Conservation (phyloP, 2,888 invertebrate genomes). For the Falcaria lacertinaria region DNA sequence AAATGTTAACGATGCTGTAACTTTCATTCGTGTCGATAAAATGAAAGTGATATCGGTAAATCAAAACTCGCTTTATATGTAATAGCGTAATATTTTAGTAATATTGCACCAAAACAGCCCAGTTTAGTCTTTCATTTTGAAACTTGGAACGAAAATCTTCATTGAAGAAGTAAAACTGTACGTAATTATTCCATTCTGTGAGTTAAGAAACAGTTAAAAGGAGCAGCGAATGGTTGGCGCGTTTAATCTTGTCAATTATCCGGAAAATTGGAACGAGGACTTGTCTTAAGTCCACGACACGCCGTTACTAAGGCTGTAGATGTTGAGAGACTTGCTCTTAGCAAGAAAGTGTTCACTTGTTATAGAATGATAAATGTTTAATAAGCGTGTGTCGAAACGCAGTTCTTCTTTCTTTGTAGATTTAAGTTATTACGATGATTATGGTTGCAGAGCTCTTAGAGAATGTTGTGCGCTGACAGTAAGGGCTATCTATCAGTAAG, state of each 20-base stretch:
- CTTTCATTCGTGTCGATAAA: background rate
- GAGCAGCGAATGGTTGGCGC: slow-evolving; percentile 42
- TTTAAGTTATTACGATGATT: too few species aligned
- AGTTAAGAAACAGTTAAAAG: slow-evolving; percentile 49
- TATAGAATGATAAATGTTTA: background rate
- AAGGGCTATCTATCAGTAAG: too few species aligned
- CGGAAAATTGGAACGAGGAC: slow-evolving; percentile 46
- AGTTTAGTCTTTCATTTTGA: slow-evolving; percentile 35
- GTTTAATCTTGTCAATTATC: slow-evolving; percentile 64
- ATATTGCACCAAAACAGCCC: slow-evolving; percentile 33
- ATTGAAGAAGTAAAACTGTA: slow-evolving; percentile 52
- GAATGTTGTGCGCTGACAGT: too few species aligned
- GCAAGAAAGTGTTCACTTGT: background rate
- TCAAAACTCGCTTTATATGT: background rate
- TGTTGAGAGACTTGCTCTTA: slow-evolving; percentile 11
- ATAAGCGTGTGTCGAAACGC: background rate
- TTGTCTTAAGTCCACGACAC: slow-evolving; percentile 24
- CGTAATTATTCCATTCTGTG: slow-evolving; percentile 48
- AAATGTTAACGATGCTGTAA: background rate
- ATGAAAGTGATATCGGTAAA: background rate
- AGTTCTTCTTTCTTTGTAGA: background rate
- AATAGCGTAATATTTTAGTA: slow-evolving; percentile 20
- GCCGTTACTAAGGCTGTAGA: slow-evolving; percentile 27
- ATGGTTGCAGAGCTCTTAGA: too few species aligned
- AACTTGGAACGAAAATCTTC: slow-evolving; percentile 35